Conservation (phyloP, 2,888 invertebrate genomes). For the Ceramica pisi region DNA sequence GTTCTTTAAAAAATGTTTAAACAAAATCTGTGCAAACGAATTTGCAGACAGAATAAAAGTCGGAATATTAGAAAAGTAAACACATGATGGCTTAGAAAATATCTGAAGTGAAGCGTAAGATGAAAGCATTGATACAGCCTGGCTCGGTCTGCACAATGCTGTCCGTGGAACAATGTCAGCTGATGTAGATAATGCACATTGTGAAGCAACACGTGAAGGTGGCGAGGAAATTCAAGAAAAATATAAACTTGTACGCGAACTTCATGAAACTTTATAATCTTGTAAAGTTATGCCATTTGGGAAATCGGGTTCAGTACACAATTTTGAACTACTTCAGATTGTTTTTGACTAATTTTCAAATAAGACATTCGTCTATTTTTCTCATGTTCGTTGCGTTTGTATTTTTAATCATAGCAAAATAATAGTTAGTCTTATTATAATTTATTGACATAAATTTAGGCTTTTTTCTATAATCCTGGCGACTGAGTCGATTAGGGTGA, state of each 20-base stretch:
- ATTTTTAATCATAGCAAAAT: no score
- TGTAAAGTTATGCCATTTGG: constrained; percentile 5
- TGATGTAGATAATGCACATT: constrained; percentile 35
- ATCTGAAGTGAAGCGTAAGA: constrained; percentile 28
- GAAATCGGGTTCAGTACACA: not conserved
- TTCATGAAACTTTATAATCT: not conserved
- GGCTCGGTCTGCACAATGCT: constrained; percentile 35
- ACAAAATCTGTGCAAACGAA: no score
- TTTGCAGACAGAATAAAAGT: no score
- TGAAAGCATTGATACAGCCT: constrained; percentile 33
- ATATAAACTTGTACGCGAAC: not conserved
- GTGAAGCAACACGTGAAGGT: not conserved
- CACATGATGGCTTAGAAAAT: constrained; percentile 8
- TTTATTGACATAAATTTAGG: no score
- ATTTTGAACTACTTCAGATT: not conserved
- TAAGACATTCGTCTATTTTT: no score
- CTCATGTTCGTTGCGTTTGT: no score
- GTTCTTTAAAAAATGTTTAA: no score
- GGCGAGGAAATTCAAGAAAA: constrained; percentile 1
- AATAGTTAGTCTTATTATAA: no score
- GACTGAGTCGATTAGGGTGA: not conserved
- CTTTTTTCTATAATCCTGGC: no score
- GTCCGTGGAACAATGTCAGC: constrained; percentile 44
- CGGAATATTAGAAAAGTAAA: not conserved
- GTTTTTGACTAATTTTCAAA: no score